A percentile compares a stretch with the other conserved stretches of the same genome.
These are phyloP conservation scores for Channallabes apus DNA, from an alignment of 2,797 vertebrate genomes.

Conservation along the genomic window DNA sequence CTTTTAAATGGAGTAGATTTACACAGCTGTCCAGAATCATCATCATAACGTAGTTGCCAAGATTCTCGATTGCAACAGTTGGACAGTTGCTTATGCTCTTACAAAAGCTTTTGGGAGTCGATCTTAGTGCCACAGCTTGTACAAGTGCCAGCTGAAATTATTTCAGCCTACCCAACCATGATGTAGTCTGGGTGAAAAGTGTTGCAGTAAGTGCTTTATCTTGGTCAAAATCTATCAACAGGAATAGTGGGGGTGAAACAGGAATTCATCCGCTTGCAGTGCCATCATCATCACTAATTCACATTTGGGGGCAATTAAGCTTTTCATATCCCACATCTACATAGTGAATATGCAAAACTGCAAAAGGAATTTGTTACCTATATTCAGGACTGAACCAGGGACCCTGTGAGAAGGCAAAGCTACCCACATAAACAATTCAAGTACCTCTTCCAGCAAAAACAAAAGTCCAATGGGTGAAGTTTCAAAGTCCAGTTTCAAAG, in stretches of 20 bases:
- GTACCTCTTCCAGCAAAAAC: background rate
- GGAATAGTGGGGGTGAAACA: background rate
- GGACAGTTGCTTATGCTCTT: slow-evolving; percentile 15
- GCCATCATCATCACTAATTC: background rate
- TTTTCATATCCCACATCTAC: background rate
- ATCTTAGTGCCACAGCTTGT: background rate
- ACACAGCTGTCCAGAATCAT: slow-evolving; percentile 49
- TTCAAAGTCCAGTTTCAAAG: no score
- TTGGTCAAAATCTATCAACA: background rate
- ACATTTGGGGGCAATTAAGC: background rate
- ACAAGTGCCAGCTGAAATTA: background rate
- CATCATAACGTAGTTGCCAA: slow-evolving; percentile 26
- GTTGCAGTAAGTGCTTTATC: background rate
- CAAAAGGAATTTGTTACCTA: background rate
- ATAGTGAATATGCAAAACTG: background rate
- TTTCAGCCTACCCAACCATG: background rate
- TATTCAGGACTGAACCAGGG: background rate
- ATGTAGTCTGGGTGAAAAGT: background rate
- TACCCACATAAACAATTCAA: background rate
- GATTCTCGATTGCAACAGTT: slow-evolving; percentile 11
- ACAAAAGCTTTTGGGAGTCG: background rate
- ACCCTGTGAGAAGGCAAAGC: background rate
- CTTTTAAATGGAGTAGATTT: slow-evolving; percentile 41
- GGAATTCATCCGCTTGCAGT: background rate
- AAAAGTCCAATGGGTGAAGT: background rate